Conservation (phyloP, 1,140 invertebrate genomes). For the Melitaea cinxia region DNA sequence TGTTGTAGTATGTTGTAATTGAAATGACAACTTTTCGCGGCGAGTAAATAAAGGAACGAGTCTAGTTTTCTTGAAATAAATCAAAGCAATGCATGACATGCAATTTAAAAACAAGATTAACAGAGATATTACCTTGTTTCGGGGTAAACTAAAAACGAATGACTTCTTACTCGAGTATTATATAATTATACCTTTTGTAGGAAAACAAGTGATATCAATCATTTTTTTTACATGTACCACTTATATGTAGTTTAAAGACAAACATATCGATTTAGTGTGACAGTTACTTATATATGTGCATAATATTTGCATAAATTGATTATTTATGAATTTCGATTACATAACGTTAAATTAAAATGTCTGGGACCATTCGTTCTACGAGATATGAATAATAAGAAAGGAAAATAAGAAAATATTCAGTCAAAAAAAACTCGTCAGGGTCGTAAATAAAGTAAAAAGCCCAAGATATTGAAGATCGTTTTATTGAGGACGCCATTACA, state of each 20-base stretch:
- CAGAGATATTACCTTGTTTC: slow-evolving; percentile 48
- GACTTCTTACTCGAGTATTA: slow-evolving; percentile 37
- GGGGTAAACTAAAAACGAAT: slow-evolving; percentile 39
- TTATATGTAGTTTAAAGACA: too few species aligned
- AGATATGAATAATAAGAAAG: neutral
- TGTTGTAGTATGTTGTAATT: neutral
- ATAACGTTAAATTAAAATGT: slow-evolving; percentile 1
- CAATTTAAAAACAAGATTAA: slow-evolving; percentile 57
- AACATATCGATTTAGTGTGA: too few species aligned
- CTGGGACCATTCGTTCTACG: slow-evolving; percentile 8
- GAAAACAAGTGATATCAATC: too few species aligned
- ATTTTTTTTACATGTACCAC: too few species aligned
- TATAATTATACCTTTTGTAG: neutral
- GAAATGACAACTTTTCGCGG: neutral
- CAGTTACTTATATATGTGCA: too few species aligned
- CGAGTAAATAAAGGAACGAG: neutral
- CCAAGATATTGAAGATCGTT: slow-evolving; percentile 65
- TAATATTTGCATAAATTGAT: neutral
- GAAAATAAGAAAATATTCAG: slow-evolving; percentile 42
- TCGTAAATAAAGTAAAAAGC: slow-evolving; percentile 65
- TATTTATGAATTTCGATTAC: neutral
- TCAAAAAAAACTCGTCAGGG: slow-evolving; percentile 41
- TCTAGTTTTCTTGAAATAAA: slow-evolving; percentile 48
- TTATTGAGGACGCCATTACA: slow-evolving; percentile 77
- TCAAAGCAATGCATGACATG: slow-evolving; percentile 38